phyloP scores from a whole-genome alignment of 1,140 invertebrate genomes.

The Drosophila auraria region DNA sequence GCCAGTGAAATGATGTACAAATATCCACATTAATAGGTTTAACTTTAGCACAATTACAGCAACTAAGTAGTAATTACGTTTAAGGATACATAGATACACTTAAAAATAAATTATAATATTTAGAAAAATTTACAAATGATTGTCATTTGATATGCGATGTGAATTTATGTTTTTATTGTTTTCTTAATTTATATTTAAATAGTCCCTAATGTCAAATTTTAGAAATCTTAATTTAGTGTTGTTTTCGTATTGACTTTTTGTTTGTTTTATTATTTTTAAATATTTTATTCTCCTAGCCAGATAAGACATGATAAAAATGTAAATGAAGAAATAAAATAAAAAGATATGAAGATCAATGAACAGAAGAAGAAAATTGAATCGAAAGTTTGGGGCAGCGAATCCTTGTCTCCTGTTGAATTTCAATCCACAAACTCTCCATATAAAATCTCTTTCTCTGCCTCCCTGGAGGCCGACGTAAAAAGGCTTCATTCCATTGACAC shows the following conservation, averaged over 20 bases:
- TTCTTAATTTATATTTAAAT: constrained; percentile 57
- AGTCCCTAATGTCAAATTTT: constrained; percentile 13
- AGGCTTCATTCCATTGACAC: constrained; percentile 63
- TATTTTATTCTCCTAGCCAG: constrained; percentile 65
- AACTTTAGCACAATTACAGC: constrained; percentile 68
- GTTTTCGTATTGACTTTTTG: constrained; percentile 62
- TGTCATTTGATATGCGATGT: constrained; percentile 53
- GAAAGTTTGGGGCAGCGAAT: neutral
- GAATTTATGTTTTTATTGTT: constrained; percentile 47
- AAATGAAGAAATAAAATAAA: constrained; percentile 49
- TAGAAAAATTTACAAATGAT: constrained; percentile 72
- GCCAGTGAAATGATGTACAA: constrained; percentile 81
- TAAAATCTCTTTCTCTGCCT: constrained; percentile 20
- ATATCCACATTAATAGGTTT: constrained; percentile 37
- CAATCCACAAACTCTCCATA: constrained; percentile 6
- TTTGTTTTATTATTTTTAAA: constrained; percentile 80
- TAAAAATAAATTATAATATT: constrained; percentile 21
- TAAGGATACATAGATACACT: constrained; percentile 2
- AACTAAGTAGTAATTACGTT: constrained; percentile 22
- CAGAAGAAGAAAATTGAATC: neutral
- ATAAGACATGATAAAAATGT: constrained; percentile 40
- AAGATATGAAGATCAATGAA: constrained; percentile 16
- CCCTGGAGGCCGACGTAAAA: constrained; percentile 37
- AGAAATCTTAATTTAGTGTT: constrained; percentile 54
- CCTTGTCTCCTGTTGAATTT: constrained; percentile 2